phyloP scores from a whole-genome alignment of 2,888 invertebrate genomes.

The Congeria kusceri region DNA sequence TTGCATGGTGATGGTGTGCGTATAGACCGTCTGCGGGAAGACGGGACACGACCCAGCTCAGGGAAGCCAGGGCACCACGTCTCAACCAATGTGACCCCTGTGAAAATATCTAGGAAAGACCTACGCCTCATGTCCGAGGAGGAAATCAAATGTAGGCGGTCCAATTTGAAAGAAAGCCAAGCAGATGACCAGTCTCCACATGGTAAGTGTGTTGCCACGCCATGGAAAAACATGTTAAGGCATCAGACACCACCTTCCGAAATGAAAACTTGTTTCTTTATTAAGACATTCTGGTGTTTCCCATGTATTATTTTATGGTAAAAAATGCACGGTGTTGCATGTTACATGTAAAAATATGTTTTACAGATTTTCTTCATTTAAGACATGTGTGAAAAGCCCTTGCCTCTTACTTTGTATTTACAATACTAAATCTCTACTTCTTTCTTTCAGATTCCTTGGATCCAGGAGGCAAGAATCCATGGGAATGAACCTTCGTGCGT shows the following conservation, averaged over 20 bases:
- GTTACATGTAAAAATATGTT: neutral
- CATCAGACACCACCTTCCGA: too few relatives aligned
- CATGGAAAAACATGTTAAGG: too few relatives aligned
- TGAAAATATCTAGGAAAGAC: slow-evolving; percentile 83
- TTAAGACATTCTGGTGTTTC: too few relatives aligned
- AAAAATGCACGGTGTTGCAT: too few relatives aligned
- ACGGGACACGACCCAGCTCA: slow-evolving; percentile 61
- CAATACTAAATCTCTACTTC: neutral
- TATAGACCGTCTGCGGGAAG: slow-evolving; percentile 39
- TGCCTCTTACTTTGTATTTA: neutral
- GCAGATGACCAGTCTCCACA: slow-evolving; percentile 55
- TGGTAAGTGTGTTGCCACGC: slow-evolving; percentile 50
- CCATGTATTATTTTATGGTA: too few relatives aligned
- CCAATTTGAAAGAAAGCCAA: slow-evolving; percentile 75
- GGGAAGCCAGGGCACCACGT: slow-evolving; percentile 58
- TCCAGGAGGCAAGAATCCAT: slow-evolving; percentile 69
- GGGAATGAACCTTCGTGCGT: slow-evolving; percentile 53
- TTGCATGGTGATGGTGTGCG: slow-evolving; percentile 49
- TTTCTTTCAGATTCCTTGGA: slow-evolving; percentile 72
- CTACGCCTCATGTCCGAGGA: slow-evolving; percentile 83
- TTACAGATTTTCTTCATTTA: neutral
- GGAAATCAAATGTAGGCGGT: slow-evolving; percentile 81
- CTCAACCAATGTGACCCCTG: slow-evolving; percentile 73
- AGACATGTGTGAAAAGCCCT: neutral
- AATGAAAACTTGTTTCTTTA: too few relatives aligned